Percentiles rank a stretch among this genome's conserved stretches.
Conservation (phyloP, 2,888 invertebrate species). For the Melieria omissa region DNA sequence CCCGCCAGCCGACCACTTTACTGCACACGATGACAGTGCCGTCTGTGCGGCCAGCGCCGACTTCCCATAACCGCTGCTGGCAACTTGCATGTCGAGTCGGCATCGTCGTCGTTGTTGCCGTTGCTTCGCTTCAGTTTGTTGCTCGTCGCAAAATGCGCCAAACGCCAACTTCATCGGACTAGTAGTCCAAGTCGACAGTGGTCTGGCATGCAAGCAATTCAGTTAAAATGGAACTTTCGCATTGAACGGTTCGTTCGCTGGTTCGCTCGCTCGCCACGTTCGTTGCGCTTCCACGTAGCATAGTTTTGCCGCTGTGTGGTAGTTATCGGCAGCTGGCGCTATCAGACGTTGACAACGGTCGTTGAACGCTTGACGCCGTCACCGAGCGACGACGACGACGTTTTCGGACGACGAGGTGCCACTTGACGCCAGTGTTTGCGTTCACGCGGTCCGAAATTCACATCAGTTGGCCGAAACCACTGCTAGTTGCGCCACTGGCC, state of each 20-base stretch:
- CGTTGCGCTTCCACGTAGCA: background rate
- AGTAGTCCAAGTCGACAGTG: constrained; percentile 59
- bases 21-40: constrained; percentile 28
- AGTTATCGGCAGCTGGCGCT: background rate
- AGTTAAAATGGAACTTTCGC: constrained; percentile 65
- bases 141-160: constrained; percentile 41
- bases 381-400: no score
- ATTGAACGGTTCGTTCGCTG: constrained; percentile 58
- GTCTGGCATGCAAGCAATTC: constrained; percentile 56
- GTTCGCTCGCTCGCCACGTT: constrained; percentile 5
- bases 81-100: constrained; percentile 5
- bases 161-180: constrained; percentile 64
- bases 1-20: constrained; percentile 22
- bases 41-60: constrained; percentile 34
- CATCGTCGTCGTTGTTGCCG: constrained; percentile 22
- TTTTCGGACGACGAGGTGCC: no score
- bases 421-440: no score
- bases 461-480: no score
- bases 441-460: no score
- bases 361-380: constrained; percentile 7
- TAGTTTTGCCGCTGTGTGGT: background rate
- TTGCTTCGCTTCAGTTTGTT: constrained; percentile 12
- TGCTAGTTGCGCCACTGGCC: no score
- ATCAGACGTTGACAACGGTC: constrained; percentile 1
- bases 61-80: background rate